These are phyloP conservation scores for Xiphophorus birchmanni DNA, from an alignment of 2,797 vertebrate species.

Conservation along the genomic window DNA sequence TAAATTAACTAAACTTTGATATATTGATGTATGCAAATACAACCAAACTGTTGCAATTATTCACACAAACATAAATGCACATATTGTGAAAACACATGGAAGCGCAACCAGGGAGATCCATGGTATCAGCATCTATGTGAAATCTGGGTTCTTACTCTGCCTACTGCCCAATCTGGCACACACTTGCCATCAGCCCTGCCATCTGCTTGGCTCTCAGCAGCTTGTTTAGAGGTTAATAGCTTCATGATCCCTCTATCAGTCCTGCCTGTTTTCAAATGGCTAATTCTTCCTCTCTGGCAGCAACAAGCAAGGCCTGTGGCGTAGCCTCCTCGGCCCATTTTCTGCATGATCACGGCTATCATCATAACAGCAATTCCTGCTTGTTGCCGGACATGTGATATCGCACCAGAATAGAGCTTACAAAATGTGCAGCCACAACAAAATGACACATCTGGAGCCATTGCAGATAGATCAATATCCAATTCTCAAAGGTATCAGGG, in stretches of 20 bases:
- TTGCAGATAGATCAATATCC: slow-evolving; percentile 58
- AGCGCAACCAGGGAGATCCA: slow-evolving; percentile 36
- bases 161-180: slow-evolving; percentile 69
- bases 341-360: slow-evolving; percentile 56
- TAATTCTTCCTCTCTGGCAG: slow-evolving; percentile 76
- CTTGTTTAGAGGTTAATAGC: slow-evolving; percentile 82
- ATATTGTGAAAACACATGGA: slow-evolving; percentile 49
- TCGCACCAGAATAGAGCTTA: slow-evolving; percentile 64
- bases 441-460: slow-evolving; percentile 70
- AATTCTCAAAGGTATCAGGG: slow-evolving; percentile 45
- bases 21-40: slow-evolving; percentile 20
- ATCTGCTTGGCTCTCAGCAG: slow-evolving; percentile 78
- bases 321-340: slow-evolving; percentile 52
- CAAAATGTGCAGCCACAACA: slow-evolving; percentile 60
- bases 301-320: slow-evolving; percentile 60
- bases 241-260: slow-evolving; percentile 78
- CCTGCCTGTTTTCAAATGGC: slow-evolving; percentile 76
- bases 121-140: slow-evolving; percentile 53
- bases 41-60: slow-evolving; percentile 18
- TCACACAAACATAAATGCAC: slow-evolving; percentile 33
- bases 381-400: slow-evolving; percentile 71
- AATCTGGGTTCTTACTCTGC: slow-evolving; percentile 53
- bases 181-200: slow-evolving; percentile 70
- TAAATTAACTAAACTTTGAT: slow-evolving; percentile 7
- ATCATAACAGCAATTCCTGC: slow-evolving; percentile 69